Percentiles rank a stretch among this genome's conserved stretches.
These are phyloP conservation scores for Neosilurus mollespiculum DNA, from an alignment of 2,797 vertebrate genomes.

Conservation along the genomic window DNA sequence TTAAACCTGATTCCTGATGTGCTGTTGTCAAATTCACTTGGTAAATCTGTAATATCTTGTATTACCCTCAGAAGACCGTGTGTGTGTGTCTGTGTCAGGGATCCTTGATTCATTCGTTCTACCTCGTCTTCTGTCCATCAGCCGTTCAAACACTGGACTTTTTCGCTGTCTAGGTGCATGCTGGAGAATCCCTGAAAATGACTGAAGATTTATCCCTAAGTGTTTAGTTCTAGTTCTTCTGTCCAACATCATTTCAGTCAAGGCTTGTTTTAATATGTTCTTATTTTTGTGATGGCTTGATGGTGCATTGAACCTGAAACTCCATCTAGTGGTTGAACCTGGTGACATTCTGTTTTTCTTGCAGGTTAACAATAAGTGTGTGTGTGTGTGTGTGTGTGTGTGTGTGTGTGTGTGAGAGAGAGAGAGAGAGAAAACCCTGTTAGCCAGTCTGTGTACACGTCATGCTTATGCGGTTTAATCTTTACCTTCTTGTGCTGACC, in stretches of 20 bases:
- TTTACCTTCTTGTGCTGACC: background rate
- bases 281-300: background rate
- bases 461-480: background rate
- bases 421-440: background rate
- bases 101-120: conserved; percentile 36
- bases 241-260: conserved; percentile 1
- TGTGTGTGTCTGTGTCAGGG: conserved; percentile 17
- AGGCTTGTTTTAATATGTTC: background rate
- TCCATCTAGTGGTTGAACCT: conserved; percentile 20
- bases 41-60: conserved; percentile 20
- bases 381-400: background rate
- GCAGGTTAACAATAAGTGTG: background rate
- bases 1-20: conserved; percentile 2
- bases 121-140: conserved; percentile 36
- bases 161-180: background rate
- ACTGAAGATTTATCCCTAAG: background rate
- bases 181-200: conserved; percentile 12
- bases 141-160: conserved; percentile 24
- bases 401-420: background rate
- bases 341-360: background rate
- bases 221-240: conserved; percentile 16
- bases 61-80: background rate
- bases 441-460: background rate
- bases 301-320: background rate
- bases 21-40: conserved; percentile 18